phyloP scores from a whole-genome alignment of 2,797 vertebrate species.

The Aphelocoma californica region DNA sequence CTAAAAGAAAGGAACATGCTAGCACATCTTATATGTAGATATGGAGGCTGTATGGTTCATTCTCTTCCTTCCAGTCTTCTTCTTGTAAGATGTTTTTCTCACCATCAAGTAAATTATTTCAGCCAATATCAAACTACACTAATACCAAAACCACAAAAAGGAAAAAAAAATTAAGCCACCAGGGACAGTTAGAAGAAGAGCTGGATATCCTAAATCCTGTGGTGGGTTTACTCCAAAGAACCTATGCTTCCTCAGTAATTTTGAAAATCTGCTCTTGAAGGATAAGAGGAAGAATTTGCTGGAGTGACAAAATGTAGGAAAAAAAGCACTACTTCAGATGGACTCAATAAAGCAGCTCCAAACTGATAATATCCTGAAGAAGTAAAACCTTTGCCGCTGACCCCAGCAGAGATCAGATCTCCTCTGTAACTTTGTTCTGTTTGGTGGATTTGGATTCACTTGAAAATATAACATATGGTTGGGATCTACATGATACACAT shows the following conservation, averaged over 20 bases:
- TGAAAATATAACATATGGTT: neutral
- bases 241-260: neutral
- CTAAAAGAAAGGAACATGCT: neutral
- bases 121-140: neutral
- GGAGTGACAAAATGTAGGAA: neutral
- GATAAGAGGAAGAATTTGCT: neutral
- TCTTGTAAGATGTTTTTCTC: neutral
- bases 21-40: neutral
- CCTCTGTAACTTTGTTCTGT: neutral
- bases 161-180: accelerated
- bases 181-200: neutral
- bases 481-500: neutral
- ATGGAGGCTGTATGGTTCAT: neutral
- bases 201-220: neutral
- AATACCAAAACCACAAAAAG: neutral
- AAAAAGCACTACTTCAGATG: neutral
- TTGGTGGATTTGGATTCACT: neutral
- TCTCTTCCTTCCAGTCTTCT: neutral
- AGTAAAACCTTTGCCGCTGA: neutral
- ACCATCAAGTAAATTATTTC: neutral
- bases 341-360: neutral
- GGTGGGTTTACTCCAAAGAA: neutral
- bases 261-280: neutral
- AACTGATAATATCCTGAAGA: neutral
- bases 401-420: neutral